Percentiles rank a stretch among this genome's conserved stretches.
phyloP scores from a whole-genome alignment of 2,113 vertebrate genomes.

The Rissa tridactyla region DNA sequence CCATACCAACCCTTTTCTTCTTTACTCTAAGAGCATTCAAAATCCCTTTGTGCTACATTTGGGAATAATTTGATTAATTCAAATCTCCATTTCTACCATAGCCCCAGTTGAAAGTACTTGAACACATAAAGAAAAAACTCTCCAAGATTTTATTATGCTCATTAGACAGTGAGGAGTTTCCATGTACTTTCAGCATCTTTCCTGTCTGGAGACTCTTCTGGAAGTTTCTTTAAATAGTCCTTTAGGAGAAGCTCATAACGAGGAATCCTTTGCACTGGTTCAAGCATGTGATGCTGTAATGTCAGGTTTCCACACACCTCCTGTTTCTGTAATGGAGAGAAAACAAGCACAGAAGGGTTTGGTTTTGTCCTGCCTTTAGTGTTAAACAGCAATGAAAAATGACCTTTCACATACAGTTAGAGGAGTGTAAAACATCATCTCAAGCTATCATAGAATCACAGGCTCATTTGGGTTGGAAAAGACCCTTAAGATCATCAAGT shows the following conservation, averaged over 20 bases:
- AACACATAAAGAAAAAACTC: not conserved
- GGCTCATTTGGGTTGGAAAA: not conserved
- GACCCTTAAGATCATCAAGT: not conserved
- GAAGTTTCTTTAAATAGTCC: conserved; percentile 95
- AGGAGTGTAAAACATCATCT: not conserved
- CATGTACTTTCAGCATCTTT: conserved; percentile 91
- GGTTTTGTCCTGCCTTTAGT: not conserved
- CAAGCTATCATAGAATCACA: not conserved
- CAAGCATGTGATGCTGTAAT: conserved; percentile 96
- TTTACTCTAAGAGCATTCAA: not conserved
- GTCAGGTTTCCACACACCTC: conserved; percentile 95
- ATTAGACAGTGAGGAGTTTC: not conserved
- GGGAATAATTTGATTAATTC: not conserved
- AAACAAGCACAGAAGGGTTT: not conserved
- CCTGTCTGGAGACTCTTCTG: conserved; percentile 84
- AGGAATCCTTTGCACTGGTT: conserved; percentile 95
- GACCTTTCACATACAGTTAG: not conserved
- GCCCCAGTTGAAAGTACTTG: not conserved
- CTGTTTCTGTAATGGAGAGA: conserved; percentile 80
- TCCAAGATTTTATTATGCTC: not conserved
- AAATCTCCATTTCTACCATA: not conserved
- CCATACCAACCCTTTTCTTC: not conserved
- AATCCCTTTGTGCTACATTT: not conserved
- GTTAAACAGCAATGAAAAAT: not conserved
- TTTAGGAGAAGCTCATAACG: conserved; percentile 94